phyloP scores from a whole-genome alignment of 53 echinoderm and acorn worm genomes.

The Echinarachnius parma region DNA sequence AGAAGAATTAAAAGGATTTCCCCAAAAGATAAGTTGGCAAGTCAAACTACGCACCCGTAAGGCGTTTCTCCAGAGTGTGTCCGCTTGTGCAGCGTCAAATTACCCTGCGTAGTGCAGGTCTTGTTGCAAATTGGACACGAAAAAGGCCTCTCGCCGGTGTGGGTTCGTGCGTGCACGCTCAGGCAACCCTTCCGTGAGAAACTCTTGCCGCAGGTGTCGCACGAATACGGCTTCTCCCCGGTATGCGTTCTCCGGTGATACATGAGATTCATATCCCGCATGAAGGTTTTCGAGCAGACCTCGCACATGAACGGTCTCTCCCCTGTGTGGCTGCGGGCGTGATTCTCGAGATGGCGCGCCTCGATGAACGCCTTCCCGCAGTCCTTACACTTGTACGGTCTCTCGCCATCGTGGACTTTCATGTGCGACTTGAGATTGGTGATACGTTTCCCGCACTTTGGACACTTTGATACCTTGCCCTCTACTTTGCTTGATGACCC shows the following conservation, averaged over 20 bases:
- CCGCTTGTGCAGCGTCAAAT: slow-evolving; percentile 7
- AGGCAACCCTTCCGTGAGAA: background rate
- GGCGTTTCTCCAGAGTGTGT: background rate
- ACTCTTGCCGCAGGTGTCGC: slow-evolving; percentile 4
- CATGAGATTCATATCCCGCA: background rate
- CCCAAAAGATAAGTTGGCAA: too few relatives aligned
- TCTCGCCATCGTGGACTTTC: background rate
- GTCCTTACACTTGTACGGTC: slow-evolving; percentile 1
- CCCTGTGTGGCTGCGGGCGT: slow-evolving; percentile 6
- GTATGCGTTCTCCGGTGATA: slow-evolving; percentile 14
- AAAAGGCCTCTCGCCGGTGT: slow-evolving; percentile 3
- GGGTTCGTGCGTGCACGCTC: background rate
- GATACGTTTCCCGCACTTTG: too few relatives aligned
- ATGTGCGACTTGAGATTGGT: background rate
- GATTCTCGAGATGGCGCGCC: background rate
- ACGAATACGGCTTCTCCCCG: background rate
- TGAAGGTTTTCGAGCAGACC: slow-evolving; percentile 1
- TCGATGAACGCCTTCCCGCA: slow-evolving; percentile 7
- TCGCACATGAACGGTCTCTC: background rate
- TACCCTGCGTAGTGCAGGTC: background rate
- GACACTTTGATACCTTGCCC: too few relatives aligned
- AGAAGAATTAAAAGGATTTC: too few relatives aligned
- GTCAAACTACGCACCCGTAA: background rate
- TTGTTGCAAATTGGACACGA: background rate
- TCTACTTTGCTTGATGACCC: too few relatives aligned